These are phyloP conservation scores for Typhlichthys eigenmanni DNA, from an alignment of 2,797 vertebrate species.

Conservation along the genomic window DNA sequence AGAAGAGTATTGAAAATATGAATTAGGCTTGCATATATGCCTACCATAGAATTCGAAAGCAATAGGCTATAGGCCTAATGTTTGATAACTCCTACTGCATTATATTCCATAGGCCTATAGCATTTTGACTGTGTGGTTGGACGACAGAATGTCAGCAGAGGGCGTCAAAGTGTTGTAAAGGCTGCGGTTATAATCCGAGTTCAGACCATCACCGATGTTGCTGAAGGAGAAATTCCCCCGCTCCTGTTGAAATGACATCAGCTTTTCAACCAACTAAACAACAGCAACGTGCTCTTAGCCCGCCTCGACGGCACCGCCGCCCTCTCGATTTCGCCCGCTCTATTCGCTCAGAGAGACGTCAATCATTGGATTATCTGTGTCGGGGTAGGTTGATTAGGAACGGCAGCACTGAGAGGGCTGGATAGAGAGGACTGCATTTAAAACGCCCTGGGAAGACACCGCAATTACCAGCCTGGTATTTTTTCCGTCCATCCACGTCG, in stretches of 20 bases:
- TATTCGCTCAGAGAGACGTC: conserved; percentile 63
- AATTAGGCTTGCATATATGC: too few species aligned
- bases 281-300: conserved; percentile 5
- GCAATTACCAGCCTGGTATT: conserved; percentile 43
- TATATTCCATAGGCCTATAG: too few species aligned
- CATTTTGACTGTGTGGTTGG: too few species aligned
- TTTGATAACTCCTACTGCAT: too few species aligned
- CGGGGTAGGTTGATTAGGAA: conserved; percentile 61
- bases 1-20: too few species aligned
- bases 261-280: conserved; percentile 49
- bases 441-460: conserved; percentile 65
- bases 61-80: too few species aligned
- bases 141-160: neutral
- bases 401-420: conserved; percentile 35
- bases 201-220: neutral
- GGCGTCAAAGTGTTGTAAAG: conserved; percentile 4
- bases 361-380: conserved; percentile 54
- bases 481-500: neutral
- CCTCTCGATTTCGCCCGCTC: neutral
- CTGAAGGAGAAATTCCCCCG: conserved; percentile 53
- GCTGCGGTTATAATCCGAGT: conserved; percentile 10
- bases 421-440: conserved; percentile 53
- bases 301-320: conserved; percentile 3
- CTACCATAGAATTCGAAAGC: too few species aligned
- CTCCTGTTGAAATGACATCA: conserved; percentile 62